These are phyloP conservation scores for Sminthurides bifidus DNA, from an alignment of 1,140 invertebrate genomes.

Conservation along the genomic window DNA sequence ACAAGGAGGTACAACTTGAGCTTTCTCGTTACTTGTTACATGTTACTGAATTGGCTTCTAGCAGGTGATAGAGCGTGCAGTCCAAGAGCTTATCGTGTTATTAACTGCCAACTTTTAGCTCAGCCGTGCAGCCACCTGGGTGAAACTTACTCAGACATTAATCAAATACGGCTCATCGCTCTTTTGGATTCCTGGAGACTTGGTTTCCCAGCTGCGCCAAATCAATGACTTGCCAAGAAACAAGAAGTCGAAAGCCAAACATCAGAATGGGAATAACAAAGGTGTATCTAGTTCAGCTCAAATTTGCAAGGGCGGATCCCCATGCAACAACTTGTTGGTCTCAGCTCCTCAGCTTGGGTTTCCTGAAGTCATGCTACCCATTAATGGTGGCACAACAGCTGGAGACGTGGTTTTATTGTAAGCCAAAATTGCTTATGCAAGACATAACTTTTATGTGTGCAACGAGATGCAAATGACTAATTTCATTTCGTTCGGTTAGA, in stretches of 20 bases:
- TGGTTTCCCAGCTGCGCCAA: constrained; percentile 52
- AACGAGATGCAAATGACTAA: background rate
- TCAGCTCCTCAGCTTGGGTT: constrained; percentile 43
- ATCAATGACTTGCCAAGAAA: constrained; percentile 45
- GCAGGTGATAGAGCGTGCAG: background rate
- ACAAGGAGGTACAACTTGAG: constrained; percentile 24
- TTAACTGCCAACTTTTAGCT: constrained; percentile 43
- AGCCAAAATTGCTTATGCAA: constrained; percentile 25
- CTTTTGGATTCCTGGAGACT: constrained; percentile 61
- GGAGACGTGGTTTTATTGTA: constrained; percentile 43
- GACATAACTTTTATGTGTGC: background rate
- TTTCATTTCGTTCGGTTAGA: constrained; percentile 5
- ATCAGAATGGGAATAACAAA: constrained; percentile 31
- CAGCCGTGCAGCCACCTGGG: constrained; percentile 67
- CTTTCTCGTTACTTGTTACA: background rate
- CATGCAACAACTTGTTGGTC: constrained; percentile 36
- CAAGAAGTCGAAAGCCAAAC: constrained; percentile 38
- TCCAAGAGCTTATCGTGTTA: too few species aligned
- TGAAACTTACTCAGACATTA: constrained; percentile 63
- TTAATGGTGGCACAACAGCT: constrained; percentile 40
- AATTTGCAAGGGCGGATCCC: constrained; percentile 24
- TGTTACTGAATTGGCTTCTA: background rate
- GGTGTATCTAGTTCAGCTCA: background rate
- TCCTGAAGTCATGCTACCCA: constrained; percentile 38
- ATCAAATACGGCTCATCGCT: constrained; percentile 58